Base-by-base conservation (phyloP, 2,797 vertebrate genomes). In the Oophaga sylvatica region DNA sequence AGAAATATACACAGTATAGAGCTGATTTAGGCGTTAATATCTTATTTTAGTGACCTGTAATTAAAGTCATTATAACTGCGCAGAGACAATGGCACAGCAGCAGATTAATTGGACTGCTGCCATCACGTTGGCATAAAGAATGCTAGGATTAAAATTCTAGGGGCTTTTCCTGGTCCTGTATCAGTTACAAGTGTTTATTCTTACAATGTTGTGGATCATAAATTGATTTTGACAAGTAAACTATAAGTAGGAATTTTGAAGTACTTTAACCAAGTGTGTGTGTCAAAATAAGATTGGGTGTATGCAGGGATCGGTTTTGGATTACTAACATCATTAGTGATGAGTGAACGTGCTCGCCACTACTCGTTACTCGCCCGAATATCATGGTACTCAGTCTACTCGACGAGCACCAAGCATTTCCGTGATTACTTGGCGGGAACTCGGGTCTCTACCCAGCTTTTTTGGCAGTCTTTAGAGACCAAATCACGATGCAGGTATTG, bases 81-180 rank as follows among this genome's bases (percentile, higher is more conserved):
- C 12, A n/a, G 71, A 75, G 20, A 35, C 41, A 7, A 20, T 13
- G 71, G 20, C 35, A 73, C 70, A 22, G 19, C 41, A 45, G 8
- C 45, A 75, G 71, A 75, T 22, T 75, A 75, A 73, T 45, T 73
- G 35, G 35, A 73, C 26, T 20, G 70, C 2, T 45, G 35, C 70
- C 45, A 45, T 31, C 19, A 75, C 10, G 22, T 48, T 75, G 71
- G 35, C 35, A 75, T 53, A 56, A 56, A 15, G 22, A 56, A 81
- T 17, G 1, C 79, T 67, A 9, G 5, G 35, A 31, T 63, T 13
- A 81, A 80, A 87, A 87, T 81, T 81, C 22, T 41, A 73, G 79
- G 85, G 85, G 57, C 67, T 87, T 87, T 81, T 80, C 67, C 17
- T 62, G 16, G 5, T 29, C 35, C 26, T 0, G 19, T 45, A 87